Conservation (phyloP, 2,888 invertebrate species). For the Tuberolachnus salignus region DNA sequence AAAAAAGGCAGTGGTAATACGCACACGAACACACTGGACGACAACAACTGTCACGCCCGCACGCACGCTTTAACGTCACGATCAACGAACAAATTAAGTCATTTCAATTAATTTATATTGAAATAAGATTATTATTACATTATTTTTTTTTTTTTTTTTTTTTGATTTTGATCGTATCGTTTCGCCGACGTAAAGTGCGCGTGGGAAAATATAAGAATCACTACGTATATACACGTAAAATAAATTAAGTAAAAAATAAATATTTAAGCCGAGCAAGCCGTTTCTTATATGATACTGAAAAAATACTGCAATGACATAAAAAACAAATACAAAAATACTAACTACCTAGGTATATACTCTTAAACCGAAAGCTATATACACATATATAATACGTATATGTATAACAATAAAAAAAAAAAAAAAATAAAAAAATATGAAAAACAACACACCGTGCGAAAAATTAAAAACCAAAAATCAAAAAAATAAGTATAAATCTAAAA, state of each 20-base stretch:
- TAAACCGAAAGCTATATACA: too few relatives aligned
- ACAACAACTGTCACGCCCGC: conserved; percentile 13
- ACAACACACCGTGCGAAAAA: conserved; percentile 43
- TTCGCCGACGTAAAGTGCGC: conserved; percentile 37
- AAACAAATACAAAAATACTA: conserved; percentile 14
- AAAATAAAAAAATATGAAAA: background rate
- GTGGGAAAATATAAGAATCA: conserved; percentile 13
- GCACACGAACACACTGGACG: conserved; percentile 10
- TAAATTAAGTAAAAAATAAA: background rate
- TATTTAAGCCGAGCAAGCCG: conserved; percentile 45
- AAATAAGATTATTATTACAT: too few relatives aligned
- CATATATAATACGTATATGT: too few relatives aligned
- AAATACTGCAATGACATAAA: background rate
- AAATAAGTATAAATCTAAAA: too few relatives aligned
- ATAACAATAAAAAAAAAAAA: too few relatives aligned
- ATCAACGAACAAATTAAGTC: background rate
- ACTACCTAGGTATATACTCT: background rate
- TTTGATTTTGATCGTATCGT: background rate
- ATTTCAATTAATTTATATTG: too few relatives aligned
- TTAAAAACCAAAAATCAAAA: background rate
- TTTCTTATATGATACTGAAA: background rate
- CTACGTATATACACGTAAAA: background rate
- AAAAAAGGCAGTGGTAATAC: conserved; percentile 25
- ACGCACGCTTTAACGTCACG: conserved; percentile 13
- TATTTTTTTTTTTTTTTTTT: too few relatives aligned